Percentiles rank a stretch among this genome's conserved stretches.
phyloP scores from a whole-genome alignment of 2,797 vertebrate species.

The Chaetophractus vellerosus region DNA sequence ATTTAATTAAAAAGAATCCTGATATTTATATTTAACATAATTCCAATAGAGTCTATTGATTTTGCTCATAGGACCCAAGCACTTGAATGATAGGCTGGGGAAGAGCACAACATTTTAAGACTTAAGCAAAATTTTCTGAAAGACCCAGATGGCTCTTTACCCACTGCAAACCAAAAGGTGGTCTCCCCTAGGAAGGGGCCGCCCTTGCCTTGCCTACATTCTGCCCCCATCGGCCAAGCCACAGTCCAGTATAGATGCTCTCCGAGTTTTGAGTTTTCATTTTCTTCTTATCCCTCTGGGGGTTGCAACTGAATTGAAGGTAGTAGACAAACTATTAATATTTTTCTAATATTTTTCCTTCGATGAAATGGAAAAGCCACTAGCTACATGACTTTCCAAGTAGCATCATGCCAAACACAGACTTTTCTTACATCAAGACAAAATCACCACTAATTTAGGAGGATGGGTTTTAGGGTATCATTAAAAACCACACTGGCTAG shows the following conservation, averaged over 20 bases:
- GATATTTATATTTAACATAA: neutral
- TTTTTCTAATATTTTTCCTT: slow-evolving; percentile 56
- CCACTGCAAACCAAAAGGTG: neutral
- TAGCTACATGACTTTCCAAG: slow-evolving; percentile 11
- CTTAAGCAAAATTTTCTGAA: neutral
- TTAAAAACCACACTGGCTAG: slow-evolving; percentile 33
- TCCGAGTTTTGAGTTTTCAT: neutral
- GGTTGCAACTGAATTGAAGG: slow-evolving; percentile 22
- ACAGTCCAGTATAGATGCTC: neutral
- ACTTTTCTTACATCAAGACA: slow-evolving; percentile 26
- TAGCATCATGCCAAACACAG: neutral
- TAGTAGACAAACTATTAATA: slow-evolving; percentile 38
- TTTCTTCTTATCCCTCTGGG: slow-evolving; percentile 8
- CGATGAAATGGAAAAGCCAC: slow-evolving; percentile 40
- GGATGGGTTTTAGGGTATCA: slow-evolving; percentile 17
- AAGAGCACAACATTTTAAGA: neutral
- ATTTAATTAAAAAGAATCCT: slow-evolving; percentile 36
- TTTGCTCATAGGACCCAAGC: neutral
- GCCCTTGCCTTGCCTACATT: too few species aligned
- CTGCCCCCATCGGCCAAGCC: neutral
- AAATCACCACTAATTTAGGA: slow-evolving; percentile 47
- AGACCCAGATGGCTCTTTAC: neutral
- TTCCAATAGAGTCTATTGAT: neutral
- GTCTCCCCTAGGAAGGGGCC: neutral
- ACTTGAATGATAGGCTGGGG: neutral